phyloP scores from a whole-genome alignment of 2,113 vertebrate species.

The Brienomyrus brachyistius region DNA sequence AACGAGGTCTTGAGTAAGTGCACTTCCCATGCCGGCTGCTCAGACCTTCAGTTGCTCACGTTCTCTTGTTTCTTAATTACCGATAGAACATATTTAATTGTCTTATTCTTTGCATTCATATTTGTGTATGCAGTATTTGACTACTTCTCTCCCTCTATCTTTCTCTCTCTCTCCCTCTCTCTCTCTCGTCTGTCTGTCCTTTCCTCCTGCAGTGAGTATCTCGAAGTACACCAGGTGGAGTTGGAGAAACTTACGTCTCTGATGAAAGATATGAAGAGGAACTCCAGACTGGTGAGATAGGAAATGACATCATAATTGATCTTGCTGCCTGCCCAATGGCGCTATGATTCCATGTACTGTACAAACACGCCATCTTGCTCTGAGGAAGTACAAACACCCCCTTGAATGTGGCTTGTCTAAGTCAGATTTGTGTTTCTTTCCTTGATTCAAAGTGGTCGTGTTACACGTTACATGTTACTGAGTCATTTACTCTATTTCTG shows the following conservation, averaged over 20 bases:
- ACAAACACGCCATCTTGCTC: neutral
- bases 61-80: neutral
- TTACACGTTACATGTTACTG: neutral
- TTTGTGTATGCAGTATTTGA: neutral
- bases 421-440: neutral
- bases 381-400: neutral
- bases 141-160: neutral
- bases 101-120: neutral
- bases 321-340: neutral
- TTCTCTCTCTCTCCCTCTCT: neutral
- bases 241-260: conserved; percentile 85
- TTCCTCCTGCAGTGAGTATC: conserved; percentile 71
- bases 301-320: neutral
- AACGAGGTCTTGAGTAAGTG: conserved; percentile 88
- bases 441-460: neutral
- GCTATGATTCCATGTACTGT: neutral
- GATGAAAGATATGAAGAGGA: conserved; percentile 95
- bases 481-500: neutral
- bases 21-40: neutral
- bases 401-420: neutral
- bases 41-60: neutral
- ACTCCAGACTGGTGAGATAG: conserved; percentile 86
- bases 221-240: conserved; percentile 88
- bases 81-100: neutral
- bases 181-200: neutral